A percentile compares a stretch with the other conserved stretches of the same genome.
Conservation (phyloP, 2,797 vertebrate genomes). For the Parotocinclus haroldoi region DNA sequence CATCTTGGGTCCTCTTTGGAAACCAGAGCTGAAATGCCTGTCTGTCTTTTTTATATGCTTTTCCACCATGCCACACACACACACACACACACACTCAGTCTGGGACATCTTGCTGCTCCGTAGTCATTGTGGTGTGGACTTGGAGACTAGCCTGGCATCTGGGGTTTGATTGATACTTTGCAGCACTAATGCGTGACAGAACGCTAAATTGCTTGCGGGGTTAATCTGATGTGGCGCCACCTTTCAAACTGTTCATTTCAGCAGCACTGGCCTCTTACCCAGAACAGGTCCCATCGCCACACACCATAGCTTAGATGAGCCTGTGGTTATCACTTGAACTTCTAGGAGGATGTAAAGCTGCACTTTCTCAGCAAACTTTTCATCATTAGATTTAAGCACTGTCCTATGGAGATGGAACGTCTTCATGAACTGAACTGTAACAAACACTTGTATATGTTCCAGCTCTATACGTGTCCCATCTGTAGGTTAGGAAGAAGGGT, state of each 20-base stretch:
- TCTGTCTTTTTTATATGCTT: conserved; percentile 10
- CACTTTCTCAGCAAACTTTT: conserved; percentile 12
- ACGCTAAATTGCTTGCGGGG: not conserved
- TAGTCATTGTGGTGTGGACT: conserved; percentile 2
- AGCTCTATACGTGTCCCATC: conserved; percentile 8
- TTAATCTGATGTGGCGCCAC: conserved; percentile 9
- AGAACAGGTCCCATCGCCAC: too few relatives aligned
- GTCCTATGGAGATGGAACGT: conserved; percentile 17
- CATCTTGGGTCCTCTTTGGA: conserved; percentile 19
- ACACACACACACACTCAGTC: conserved; percentile 6
- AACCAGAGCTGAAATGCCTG: conserved; percentile 5
- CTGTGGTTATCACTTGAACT: too few relatives aligned
- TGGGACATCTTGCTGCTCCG: conserved; percentile 1
- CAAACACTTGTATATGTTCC: conserved; percentile 32
- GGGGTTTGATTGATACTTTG: conserved; percentile 16
- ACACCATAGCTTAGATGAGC: too few relatives aligned
- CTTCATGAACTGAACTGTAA: conserved; percentile 27
- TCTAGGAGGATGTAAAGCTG: not conserved
- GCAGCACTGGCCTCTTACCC: conserved; percentile 12
- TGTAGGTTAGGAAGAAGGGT: conserved; percentile 17
- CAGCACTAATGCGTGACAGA: not conserved
- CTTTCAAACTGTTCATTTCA: conserved; percentile 4
- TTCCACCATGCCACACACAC: conserved; percentile 8
- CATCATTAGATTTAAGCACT: conserved; percentile 35
- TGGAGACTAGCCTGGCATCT: not conserved